phyloP scores from a whole-genome alignment of 1,140 invertebrate species.

The Neodiprion pinetum region DNA sequence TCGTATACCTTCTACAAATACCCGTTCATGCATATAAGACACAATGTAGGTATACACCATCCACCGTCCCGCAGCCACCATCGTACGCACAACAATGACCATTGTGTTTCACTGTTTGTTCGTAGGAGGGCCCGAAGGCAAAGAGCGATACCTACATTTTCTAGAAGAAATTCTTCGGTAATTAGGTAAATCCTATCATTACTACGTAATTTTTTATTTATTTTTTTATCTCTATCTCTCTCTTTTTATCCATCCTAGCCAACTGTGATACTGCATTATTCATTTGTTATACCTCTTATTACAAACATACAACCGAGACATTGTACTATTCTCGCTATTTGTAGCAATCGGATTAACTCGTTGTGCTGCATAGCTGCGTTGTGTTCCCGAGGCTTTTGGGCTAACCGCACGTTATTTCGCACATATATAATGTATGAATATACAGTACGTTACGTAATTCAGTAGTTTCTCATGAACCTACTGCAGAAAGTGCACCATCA shows the following conservation, averaged over 20 bases:
- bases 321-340: too few species aligned
- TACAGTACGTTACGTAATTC: background rate
- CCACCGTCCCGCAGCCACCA: too few species aligned
- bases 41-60: too few species aligned
- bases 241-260: conserved; percentile 6
- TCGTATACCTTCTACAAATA: too few species aligned
- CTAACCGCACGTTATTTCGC: background rate
- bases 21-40: too few species aligned
- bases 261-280: too few species aligned
- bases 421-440: background rate
- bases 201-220: conserved; percentile 9
- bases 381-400: background rate
- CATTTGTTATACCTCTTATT: too few species aligned
- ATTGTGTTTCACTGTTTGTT: conserved; percentile 35
- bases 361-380: background rate
- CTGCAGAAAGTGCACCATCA: too few species aligned
- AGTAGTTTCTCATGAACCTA: background rate
- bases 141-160: conserved; percentile 62
- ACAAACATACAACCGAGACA: too few species aligned
- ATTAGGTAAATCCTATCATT: background rate
- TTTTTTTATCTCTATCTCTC: background rate
- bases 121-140: conserved; percentile 45
- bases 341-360: too few species aligned
- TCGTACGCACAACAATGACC: background rate
- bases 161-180: conserved; percentile 44